Evolutionary conservation across 2,113 vertebrate species (phyloP), one percentile per base, ranked within the genome.

Genomic region (Meriones unguiculatus): DNA sequence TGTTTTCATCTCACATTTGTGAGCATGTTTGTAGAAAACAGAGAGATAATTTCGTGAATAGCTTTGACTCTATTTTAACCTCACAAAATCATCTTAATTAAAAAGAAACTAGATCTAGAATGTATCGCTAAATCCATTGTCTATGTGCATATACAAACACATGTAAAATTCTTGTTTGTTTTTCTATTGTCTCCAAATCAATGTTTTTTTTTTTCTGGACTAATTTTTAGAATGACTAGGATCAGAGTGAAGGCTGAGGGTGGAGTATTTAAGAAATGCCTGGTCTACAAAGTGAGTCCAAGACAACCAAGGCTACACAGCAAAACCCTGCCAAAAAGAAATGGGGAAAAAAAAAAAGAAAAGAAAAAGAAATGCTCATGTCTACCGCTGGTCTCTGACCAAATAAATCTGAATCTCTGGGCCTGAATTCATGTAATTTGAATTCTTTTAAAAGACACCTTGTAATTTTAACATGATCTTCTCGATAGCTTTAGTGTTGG

Each of bases 1-100:
- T 46, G n/a, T 64, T 65, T 95, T 57, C 82, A 25, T 69, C 87
- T 94, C 81, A 96, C 82, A 59, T 93, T 87, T 76, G 32, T 95
- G 62, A 84, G 65, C 25, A 35, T 64, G 5, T 77, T 91, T 96
- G 50, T 52, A 95, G 67, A 78, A 94, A 93, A 84, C 24, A 15
- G 93, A 88, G 30, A 94, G 25, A 73, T 82, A 70, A 94, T 97
- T 93, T 95, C 72, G 32, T 50, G 84, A 95, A 86, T 91, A 77
- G 25, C 13, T 95, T 90, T 91, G 38, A 78, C 64, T 87, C 35
- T 89, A 62, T 94, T 95, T 93, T 94, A 87, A 84, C 46, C 7
- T 89, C 46, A 81, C 32, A 80, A n/a, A 94, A 80, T 82, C 46
- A n/a, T 78, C n/a, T 65, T 89, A 94, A 95, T 93, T 90, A 92